Conservation (phyloP, 2,113 vertebrate genomes). For the Cyprinodon brontotheroides region DNA sequence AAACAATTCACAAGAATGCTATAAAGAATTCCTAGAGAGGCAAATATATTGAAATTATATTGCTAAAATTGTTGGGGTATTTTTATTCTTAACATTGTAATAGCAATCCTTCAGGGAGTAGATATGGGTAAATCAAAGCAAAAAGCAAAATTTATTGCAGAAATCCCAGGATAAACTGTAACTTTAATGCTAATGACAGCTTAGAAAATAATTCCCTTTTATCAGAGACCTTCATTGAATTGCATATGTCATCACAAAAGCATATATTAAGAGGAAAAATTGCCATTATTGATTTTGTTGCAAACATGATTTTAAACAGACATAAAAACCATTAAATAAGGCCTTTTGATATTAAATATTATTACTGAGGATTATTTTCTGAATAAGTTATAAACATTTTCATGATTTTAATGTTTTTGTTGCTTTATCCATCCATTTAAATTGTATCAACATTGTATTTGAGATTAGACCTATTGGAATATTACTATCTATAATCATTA, state of each 20-base stretch:
- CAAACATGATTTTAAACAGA: no score
- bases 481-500: neutral
- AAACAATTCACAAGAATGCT: constrained; percentile 20
- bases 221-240: neutral
- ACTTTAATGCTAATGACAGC: neutral
- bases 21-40: neutral
- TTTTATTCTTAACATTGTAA: no score
- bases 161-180: neutral
- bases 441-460: neutral
- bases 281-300: neutral
- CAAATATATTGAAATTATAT: neutral
- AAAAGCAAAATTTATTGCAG: neutral
- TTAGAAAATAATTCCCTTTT: neutral
- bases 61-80: no score
- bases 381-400: neutral
- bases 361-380: neutral
- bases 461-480: neutral
- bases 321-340: no score
- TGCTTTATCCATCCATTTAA: neutral
- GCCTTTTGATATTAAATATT: no score
- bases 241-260: neutral
- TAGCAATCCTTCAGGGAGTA: no score
- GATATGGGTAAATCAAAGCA: no score
- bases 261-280: neutral
- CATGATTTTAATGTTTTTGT: neutral